Base-by-base conservation (phyloP, 1,140 invertebrate species). In the Batillaria attramentaria region DNA sequence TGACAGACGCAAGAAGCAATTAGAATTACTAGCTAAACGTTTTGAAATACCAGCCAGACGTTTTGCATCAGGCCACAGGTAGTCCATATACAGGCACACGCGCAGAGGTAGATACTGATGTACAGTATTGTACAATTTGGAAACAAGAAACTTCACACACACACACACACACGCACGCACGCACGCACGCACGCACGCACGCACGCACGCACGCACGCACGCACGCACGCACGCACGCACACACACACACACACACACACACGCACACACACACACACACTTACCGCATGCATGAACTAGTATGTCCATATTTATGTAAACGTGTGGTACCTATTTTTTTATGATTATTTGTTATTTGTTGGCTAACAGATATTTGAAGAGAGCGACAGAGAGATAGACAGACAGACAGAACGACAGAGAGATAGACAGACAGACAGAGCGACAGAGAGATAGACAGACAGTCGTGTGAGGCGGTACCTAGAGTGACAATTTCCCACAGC, bases 401-500 rank as follows among this genome's bases (percentile, higher is more conserved):
- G 43, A 18, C 24, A 76, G 31, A 33, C 5, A 28, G 39, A 41
- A 20, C 20, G n/a, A 28, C 8, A 73, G 20, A 41, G 16, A 72
- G 54, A 62, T 24, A 37, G 66, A 69, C 2, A 6, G 62, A 66
- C 13, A 66, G 3, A 69, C 24, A 69, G 1, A 35, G 24, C 2
- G 16, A 31, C 24, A 1, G 37, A 37, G 24, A 69, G 16, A 69
- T 8, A 37, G 3, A 69, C 10, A 37, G 37, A 69, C 1, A 37
- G 0, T 10, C 28, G 37, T 3, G 18, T 41, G 0, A 5, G 5
- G 24, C 35, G 57, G 31, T 83, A 88, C 91, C 87, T 24, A 89
- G 73, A 0, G 88, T 89, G n/a, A 85, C 87, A 28, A 90, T 88
- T 75, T 90, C 89, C 88, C 88, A 90, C 3, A 90, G 60, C n/a